Evolutionary conservation across 1,140 invertebrate genomes (phyloP).

Genomic region (Pogonomyrmex californicus): DNA sequence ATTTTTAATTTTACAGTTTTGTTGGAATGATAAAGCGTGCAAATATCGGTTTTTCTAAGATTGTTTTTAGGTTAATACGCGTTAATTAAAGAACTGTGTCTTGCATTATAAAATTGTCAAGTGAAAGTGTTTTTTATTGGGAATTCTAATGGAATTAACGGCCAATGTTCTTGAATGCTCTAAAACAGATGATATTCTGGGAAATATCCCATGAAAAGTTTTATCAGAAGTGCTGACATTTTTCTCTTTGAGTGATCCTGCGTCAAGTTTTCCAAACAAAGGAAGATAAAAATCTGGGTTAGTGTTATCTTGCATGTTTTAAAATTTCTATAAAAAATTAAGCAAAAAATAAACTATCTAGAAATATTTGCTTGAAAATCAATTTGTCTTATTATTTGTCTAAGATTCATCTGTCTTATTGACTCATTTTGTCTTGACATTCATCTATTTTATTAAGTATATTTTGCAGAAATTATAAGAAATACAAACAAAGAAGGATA

Average conservation of each 20-base stretch:
- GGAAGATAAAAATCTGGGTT: background rate
- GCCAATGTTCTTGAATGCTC: background rate
- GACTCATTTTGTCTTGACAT: too few species aligned
- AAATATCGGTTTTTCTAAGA: too few species aligned
- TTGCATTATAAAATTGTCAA: constrained; percentile 68
- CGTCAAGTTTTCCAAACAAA: background rate
- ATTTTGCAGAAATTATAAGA: background rate
- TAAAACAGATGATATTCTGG: background rate
- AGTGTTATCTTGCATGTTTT: background rate
- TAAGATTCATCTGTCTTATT: background rate
- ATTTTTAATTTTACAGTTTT: too few species aligned
- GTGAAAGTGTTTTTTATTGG: constrained; percentile 77
- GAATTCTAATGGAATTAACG: constrained; percentile 34
- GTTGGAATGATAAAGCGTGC: too few species aligned
- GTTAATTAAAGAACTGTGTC: constrained; percentile 64
- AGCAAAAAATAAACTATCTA: background rate
- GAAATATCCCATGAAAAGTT: background rate
- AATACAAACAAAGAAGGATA: background rate
- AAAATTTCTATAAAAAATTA: background rate
- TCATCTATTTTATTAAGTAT: background rate
- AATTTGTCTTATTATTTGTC: background rate
- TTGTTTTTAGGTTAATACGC: constrained; percentile 73
- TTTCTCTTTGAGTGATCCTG: background rate
- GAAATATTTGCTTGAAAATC: background rate
- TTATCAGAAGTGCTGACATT: background rate